Base-by-base conservation (phyloP, 2,888 invertebrate species). In the Morpho deidamia region DNA sequence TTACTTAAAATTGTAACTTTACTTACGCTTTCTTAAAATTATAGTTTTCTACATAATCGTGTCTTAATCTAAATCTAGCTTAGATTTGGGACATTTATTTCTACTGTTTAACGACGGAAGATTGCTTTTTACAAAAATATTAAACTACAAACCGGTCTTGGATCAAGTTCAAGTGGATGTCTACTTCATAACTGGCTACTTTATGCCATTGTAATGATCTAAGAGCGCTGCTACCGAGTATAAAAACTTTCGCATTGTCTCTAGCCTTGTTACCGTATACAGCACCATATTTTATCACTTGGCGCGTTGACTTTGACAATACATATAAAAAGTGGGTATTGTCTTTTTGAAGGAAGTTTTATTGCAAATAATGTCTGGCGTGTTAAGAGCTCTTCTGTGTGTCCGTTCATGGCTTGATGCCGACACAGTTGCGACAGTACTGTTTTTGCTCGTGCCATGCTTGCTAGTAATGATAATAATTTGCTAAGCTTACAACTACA, bases 141-240 rank as follows among this genome's bases (percentile, higher is more conserved):
- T 77, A 74, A 77, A 73, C 70, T 74, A 66, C 57, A 71, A 86
- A 87, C 87, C 83, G 81, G 86, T 87, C 74, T 64, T 59, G 64
- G 63, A 70, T 66, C 70, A 66, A 70, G 77, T 80, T 81, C 78
- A 76, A 77, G 75, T 70, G 70, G 69, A 70, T 65, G 71, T 72
- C 66, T 65, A 79, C 77, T 78, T 83, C 83, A 85, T 86, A 86
- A 83, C 86, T 81, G 83, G 81, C 81, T 79, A 81, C 79, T 85
- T 83, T 82, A 83, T 82, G 81, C 85, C 78, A 84, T 87, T 86
- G 86, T 87, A 83, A 84, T 81, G 82, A 81, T 81, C 85, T 85
- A 86, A 82, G 76, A 75, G 78, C 76, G 80, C 70, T 72, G 78
- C 77, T 74, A 72, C 73, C 71, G 70, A 67, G 64, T 63, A 80